Evolutionary conservation across 2,797 vertebrate genomes (phyloP), one percentile per base, ranked within the genome.

Genomic region (Alauda arvensis): DNA sequence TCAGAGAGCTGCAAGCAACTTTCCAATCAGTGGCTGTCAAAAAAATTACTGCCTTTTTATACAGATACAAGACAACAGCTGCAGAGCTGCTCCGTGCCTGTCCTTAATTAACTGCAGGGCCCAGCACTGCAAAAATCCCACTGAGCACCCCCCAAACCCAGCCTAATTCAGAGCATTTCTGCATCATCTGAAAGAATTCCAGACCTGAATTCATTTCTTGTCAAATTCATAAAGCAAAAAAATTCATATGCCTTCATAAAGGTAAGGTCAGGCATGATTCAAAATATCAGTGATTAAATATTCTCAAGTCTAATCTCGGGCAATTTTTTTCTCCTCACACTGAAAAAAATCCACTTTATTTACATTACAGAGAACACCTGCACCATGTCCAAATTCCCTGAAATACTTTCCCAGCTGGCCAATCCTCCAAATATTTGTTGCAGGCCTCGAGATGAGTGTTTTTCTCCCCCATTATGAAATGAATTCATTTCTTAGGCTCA

Each of bases 11-110:
- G 96, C 97, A 90, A 98, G 98, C 98, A 96, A 98, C 95, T 97
- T 98, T 98, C 98, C 98, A 98, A 98, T 99, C 98, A 98, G 98
- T 94, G 96, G 96, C 98, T 99, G 98, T 99, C 98, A 99, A 96
- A 98, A 97, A 96, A 98, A 97, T 97, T 97, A 97, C 97, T 97
- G 97, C 96, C 97, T 98, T 96, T 97, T 96, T 96, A 97, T 96
- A 96, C 94, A 31, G 94, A 97, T 95, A 97, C 96, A 95, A 98
- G 96, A 94, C 95, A 97, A 97, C 94, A 93, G 92, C 83, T 77
- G 10, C 42, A 81, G 83, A 11, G 51, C 83, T 91, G n/a, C 83
- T 96, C 92, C 67, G 51, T 12, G 65, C 25, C 96, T 93, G 94
- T 39, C 98, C 97, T 96, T 97, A 97, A 97, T 98, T 98, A 98